Conservation (phyloP, 2,113 vertebrate species). For the Apistogramma diplotaenia region DNA sequence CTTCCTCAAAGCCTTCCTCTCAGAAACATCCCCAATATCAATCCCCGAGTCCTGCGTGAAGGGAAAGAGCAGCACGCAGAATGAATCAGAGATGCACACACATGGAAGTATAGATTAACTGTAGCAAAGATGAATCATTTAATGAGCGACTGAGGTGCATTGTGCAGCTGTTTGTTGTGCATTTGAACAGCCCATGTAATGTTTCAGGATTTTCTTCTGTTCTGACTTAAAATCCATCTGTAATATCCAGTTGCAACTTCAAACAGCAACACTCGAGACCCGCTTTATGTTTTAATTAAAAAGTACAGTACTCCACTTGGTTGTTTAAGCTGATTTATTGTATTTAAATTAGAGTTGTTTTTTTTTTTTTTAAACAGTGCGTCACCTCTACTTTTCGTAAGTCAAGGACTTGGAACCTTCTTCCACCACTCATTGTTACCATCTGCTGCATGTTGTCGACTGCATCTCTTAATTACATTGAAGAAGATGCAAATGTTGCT, state of each 20-base stretch:
- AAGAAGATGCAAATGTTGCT: background rate
- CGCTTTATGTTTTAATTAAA: background rate
- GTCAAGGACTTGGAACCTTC: background rate
- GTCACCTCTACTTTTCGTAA: background rate
- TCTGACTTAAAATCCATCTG: slow-evolving; percentile 1
- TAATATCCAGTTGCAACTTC: background rate
- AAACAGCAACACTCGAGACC: background rate
- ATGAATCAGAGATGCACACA: background rate
- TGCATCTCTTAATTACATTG: background rate
- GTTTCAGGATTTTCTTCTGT: slow-evolving; percentile 18
- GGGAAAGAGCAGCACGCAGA: background rate
- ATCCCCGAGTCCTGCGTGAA: slow-evolving; percentile 89
- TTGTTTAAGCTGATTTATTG: background rate
- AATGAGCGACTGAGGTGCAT: background rate
- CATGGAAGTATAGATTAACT: slow-evolving; percentile 9
- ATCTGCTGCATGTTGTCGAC: slow-evolving; percentile 11
- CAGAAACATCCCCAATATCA: slow-evolving; percentile 93
- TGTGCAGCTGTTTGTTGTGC: slow-evolving; percentile 14
- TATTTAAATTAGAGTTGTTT: background rate
- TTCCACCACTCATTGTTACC: background rate
- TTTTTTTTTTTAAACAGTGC: background rate
- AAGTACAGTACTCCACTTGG: background rate
- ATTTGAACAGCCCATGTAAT: slow-evolving; percentile 11
- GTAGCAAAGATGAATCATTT: slow-evolving; percentile 25
- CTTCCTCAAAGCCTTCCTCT: slow-evolving; percentile 93